Evolutionary conservation across 2,888 invertebrate species (phyloP).

Genomic region (Drosophila robusta): DNA sequence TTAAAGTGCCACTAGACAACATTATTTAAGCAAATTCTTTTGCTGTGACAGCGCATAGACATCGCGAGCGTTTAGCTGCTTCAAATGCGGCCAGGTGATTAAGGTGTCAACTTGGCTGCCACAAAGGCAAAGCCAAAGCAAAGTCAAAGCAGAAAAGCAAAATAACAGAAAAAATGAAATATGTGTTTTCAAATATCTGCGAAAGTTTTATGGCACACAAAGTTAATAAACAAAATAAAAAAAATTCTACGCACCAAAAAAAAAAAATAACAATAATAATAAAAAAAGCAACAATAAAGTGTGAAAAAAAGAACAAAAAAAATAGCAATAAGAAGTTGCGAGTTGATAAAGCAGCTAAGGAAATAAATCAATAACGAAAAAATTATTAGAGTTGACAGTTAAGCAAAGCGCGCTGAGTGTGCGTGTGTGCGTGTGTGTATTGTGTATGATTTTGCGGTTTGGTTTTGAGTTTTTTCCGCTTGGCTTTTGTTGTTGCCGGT

Average conservation of each 20-base stretch:
- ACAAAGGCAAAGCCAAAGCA: slow-evolving; percentile 14
- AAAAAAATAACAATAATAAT: slow-evolving; percentile 14
- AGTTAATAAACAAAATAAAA: slow-evolving; percentile 41
- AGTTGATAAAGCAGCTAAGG: slow-evolving; percentile 70
- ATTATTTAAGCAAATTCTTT: slow-evolving; percentile 35
- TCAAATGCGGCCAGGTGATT: slow-evolving; percentile 61
- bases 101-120: slow-evolving; percentile 63
- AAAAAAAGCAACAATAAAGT: slow-evolving; percentile 20
- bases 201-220: slow-evolving; percentile 38
- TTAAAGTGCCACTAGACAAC: slow-evolving; percentile 41
- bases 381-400: slow-evolving; percentile 67
- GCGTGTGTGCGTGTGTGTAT: slow-evolving; percentile 19
- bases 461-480: slow-evolving; percentile 33
- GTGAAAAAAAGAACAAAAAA: slow-evolving; percentile 20
- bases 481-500: slow-evolving; percentile 18
- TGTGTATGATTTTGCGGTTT: slow-evolving; percentile 59
- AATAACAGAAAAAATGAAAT: slow-evolving; percentile 20
- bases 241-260: slow-evolving; percentile 38
- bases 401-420: slow-evolving; percentile 32
- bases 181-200: slow-evolving; percentile 42
- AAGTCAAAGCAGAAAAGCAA: slow-evolving; percentile 3
- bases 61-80: slow-evolving; percentile 13
- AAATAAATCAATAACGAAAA: slow-evolving; percentile 76
- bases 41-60: slow-evolving; percentile 51
- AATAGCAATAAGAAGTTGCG: slow-evolving; percentile 25